Conservation (phyloP, 2,113 vertebrate genomes). For the Paramormyrops kingsleyae region DNA sequence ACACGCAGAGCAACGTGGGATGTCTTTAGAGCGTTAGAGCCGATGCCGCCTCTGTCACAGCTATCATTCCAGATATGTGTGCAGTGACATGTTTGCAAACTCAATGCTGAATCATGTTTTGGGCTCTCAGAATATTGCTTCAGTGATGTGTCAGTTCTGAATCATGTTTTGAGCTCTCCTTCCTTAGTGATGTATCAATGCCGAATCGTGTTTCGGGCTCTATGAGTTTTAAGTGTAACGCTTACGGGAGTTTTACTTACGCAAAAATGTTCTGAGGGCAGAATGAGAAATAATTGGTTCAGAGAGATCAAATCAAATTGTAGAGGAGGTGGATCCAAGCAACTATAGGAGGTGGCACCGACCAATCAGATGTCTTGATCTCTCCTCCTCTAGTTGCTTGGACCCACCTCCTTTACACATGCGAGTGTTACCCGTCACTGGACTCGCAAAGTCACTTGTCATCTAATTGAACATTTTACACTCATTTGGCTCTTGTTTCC, state of each 20-base stretch:
- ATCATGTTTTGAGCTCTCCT: neutral
- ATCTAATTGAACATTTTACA: neutral
- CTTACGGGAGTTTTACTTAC: too few species aligned
- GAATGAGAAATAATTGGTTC: too few species aligned
- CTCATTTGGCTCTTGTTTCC: neutral
- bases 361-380: too few species aligned
- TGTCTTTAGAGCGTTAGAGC: neutral
- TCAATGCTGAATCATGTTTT: neutral
- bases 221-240: neutral
- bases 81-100: neutral
- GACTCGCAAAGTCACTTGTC: neutral
- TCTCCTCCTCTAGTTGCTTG: too few species aligned
- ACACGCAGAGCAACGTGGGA: neutral
- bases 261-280: too few species aligned
- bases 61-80: neutral
- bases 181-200: neutral
- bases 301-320: too few species aligned
- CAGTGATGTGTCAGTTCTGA: neutral
- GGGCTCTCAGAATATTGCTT: neutral
- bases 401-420: neutral
- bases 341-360: too few species aligned
- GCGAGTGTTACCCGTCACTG: neutral
- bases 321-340: too few species aligned
- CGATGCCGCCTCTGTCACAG: neutral
- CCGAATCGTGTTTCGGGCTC: neutral